Base-by-base conservation (phyloP, 2,888 invertebrate genomes). In the Coelinius sp. region DNA sequence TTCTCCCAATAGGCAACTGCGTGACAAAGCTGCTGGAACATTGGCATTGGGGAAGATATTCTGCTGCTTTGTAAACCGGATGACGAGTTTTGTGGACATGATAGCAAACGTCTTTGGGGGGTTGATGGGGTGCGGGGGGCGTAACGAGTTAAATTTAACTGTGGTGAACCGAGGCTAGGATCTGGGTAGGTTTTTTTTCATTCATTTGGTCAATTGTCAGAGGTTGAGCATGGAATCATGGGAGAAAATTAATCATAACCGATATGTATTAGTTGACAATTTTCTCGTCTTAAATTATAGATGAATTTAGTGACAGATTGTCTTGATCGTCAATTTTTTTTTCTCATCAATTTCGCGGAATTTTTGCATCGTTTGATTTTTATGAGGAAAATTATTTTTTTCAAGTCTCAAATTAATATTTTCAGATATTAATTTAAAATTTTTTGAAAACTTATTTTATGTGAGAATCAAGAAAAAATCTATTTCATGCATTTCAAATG, bases 21-120 rank as follows among this genome's bases (percentile, higher is more conserved):
- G 73, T 86, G 85, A 73, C 83, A 90, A 41, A 91, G 87, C 77
- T 90, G 89, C 77, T 90, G 90, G 80, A 90, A 88, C 79, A 89
- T 84, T 52, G 90, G 90, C 5, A 90, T 89, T 68, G 89, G 89
- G 89, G 86, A 44, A 89, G 89, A 73, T 76, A 79, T 83, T 59
- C 76, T 27, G 73, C 71, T 70, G 63, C 74, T 68, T 14, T 73
- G 64, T 44, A 79, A 73, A 70, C 76, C 67, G 35, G 82, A 77
- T 25, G 80, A 77, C 31, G 82, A 66, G 7, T 85, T 73, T 64
- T 83, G 83, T 3, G 85, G 83, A 72, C 80, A 84, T 31, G 83
- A 83, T 52, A 85, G 76, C 75, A 86, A 80, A 70, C 82, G 84
- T 68, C 82, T 80, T 65, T 85, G 82, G 52, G 83, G 80, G 49